phyloP scores from a whole-genome alignment of 2,113 vertebrate species.

The Cettia cetti region DNA sequence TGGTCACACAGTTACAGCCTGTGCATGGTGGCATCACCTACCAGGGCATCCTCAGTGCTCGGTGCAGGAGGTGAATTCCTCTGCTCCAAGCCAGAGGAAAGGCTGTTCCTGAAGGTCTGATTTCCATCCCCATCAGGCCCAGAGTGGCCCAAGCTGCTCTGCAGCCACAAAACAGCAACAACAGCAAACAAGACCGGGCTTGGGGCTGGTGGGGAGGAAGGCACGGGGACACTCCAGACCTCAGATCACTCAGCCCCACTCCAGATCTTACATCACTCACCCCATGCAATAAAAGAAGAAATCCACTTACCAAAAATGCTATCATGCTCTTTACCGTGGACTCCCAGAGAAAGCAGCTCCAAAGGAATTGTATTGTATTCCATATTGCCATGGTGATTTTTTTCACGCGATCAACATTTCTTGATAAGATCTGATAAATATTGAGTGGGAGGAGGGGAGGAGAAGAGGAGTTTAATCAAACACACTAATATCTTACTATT shows the following conservation, averaged over 20 bases:
- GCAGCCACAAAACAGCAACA: background rate
- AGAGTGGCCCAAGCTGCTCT: background rate
- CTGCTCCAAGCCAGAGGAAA: background rate
- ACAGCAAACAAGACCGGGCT: background rate
- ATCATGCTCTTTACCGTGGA: slow-evolving; percentile 84
- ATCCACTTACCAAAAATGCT: slow-evolving; percentile 90
- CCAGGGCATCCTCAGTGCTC: rapidly evolving
- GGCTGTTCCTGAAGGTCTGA: background rate
- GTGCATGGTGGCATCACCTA: background rate
- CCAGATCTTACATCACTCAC: background rate
- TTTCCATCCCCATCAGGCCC: background rate
- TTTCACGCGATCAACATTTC: slow-evolving; percentile 91
- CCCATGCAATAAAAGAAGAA: slow-evolving; percentile 11
- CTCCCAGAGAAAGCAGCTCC: slow-evolving; percentile 98
- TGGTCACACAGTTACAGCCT: background rate
- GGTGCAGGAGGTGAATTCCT: background rate
- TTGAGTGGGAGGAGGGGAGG: slow-evolving; percentile 29
- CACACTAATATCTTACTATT: slow-evolving; percentile 1
- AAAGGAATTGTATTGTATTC: slow-evolving; percentile 92
- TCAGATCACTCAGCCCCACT: background rate
- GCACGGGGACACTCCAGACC: background rate
- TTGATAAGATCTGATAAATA: slow-evolving; percentile 86
- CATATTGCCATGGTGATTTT: slow-evolving; percentile 92
- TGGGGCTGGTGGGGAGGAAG: rapidly evolving
- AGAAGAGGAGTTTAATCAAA: slow-evolving; percentile 38